Evolutionary conservation across 2,888 invertebrate genomes (phyloP).

Genomic region (Drosophila prolongata): DNA sequence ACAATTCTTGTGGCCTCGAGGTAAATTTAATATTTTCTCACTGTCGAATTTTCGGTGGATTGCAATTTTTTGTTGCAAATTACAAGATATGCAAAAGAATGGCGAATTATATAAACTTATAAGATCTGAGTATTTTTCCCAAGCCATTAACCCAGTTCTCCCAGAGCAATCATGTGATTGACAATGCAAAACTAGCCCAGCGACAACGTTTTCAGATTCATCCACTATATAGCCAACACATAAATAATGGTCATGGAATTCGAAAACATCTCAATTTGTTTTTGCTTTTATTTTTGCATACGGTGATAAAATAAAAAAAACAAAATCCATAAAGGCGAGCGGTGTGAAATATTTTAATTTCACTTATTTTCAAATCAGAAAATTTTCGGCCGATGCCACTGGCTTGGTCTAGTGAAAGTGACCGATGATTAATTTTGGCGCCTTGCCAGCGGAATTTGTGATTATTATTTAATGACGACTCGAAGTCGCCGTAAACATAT

Average conservation of each 20-base stretch:
- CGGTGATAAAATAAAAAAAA: slow-evolving; percentile 27
- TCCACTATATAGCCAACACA: slow-evolving; percentile 15
- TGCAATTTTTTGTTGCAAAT: background rate
- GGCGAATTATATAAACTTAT: background rate
- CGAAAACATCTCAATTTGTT: slow-evolving; percentile 30
- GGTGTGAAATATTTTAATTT: slow-evolving; percentile 53
- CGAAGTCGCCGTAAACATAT: slow-evolving; percentile 62
- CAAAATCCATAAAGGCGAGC: slow-evolving; percentile 46
- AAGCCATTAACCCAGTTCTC: slow-evolving; percentile 32
- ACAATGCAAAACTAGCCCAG: slow-evolving; percentile 31
- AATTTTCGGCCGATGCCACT: slow-evolving; percentile 31
- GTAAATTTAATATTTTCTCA: slow-evolving; percentile 10
- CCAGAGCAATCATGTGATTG: slow-evolving; percentile 19
- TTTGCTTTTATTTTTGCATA: slow-evolving; percentile 43
- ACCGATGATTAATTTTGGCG: slow-evolving; percentile 82
- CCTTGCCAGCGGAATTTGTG: slow-evolving; percentile 79
- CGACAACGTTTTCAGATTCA: slow-evolving; percentile 28
- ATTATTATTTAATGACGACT: slow-evolving; percentile 78
- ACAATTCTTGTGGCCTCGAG: slow-evolving; percentile 15
- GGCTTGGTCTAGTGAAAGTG: slow-evolving; percentile 82
- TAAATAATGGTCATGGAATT: slow-evolving; percentile 37
- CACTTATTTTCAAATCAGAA: slow-evolving; percentile 56
- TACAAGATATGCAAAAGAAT: slow-evolving; percentile 1
- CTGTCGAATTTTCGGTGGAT: background rate
- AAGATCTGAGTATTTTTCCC: background rate